Evolutionary conservation across 2,113 vertebrate genomes (phyloP), one percentile per base, ranked within the genome.

Genomic region (Cynoglossus semilaevis): DNA sequence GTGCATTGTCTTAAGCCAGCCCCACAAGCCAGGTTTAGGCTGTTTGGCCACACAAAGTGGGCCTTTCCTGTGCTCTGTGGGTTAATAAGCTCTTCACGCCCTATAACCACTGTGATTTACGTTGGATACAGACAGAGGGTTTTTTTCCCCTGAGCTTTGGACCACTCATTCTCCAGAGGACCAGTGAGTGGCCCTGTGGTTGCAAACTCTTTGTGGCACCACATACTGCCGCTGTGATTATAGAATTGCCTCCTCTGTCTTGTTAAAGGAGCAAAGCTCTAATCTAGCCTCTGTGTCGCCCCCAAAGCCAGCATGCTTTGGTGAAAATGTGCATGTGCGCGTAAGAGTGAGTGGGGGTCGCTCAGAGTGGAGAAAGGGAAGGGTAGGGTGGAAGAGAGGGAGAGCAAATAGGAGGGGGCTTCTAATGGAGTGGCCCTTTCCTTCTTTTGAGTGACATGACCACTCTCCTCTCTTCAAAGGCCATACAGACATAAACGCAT

Each of bases 361-460:
- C 43, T 67, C 16, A 48, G 71, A 70, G 74, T 73, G 60, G 69
- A 73, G 68, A 71, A 75, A 46, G 59, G 59, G 58, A 71, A 62
- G 76, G 61, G n/a, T n/a, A n/a, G n/a, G n/a, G 29, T 22, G 47
- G 72, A 57, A 74, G 61, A 55, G 60, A 38, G 63, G 47, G 76
- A 68, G 70, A 72, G 65, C 51, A 58, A 60, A 66, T 51, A 63
- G 61, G 54, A 15, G 48, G 52, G 54, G 70, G 77, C 71, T 68
- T 83, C 59, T 67, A 76, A 78, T 87, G 81, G 80, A 89, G 85
- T 51, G 66, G 82, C 87, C 83, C 85, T 87, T 84, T 90, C 86
- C 79, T 74, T 82, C 80, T 77, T 88, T 84, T 91, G 91, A 93
- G 84, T 90, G 91, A 92, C 93, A 92, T 87, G 88, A 87, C 82